phyloP scores from a whole-genome alignment of 2,888 invertebrate species.

The Yponomeuta malinellus region DNA sequence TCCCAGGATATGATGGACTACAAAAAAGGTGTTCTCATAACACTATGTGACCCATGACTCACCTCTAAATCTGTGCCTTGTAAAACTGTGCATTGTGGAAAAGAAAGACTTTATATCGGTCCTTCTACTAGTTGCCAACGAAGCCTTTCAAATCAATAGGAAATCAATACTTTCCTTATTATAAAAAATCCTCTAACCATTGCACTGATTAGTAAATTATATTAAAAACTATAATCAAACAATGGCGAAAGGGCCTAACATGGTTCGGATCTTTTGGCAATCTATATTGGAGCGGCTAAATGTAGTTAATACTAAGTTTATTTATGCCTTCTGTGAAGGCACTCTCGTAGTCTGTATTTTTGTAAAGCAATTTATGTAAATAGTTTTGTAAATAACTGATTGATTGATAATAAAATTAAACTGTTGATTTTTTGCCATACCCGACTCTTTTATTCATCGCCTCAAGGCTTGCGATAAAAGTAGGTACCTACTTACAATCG shows the following conservation, averaged over 20 bases:
- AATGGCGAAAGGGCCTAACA: too few species aligned
- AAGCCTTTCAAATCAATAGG: too few species aligned
- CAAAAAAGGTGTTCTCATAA: neutral
- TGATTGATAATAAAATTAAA: slow-evolving; percentile 52
- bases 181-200: too few species aligned
- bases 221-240: too few species aligned
- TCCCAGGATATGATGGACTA: neutral
- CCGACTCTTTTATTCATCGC: neutral
- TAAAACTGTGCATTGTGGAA: neutral
- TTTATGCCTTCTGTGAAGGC: slow-evolving; percentile 70
- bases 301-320: neutral
- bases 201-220: too few species aligned
- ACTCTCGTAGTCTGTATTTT: slow-evolving; percentile 46
- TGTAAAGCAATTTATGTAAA: slow-evolving; percentile 49
- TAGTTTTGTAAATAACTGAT: slow-evolving; percentile 45
- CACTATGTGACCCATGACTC: neutral
- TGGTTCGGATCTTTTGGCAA: neutral
- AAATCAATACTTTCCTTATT: too few species aligned
- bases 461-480: neutral
- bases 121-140: too few species aligned
- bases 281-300: neutral
- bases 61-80: neutral
- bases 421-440: slow-evolving; percentile 53
- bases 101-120: neutral
- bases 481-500: too few species aligned